Percentiles rank a stretch among this genome's conserved stretches.
Conservation (phyloP, 2,113 vertebrate genomes). For the Epinephelus cyanopodus region DNA sequence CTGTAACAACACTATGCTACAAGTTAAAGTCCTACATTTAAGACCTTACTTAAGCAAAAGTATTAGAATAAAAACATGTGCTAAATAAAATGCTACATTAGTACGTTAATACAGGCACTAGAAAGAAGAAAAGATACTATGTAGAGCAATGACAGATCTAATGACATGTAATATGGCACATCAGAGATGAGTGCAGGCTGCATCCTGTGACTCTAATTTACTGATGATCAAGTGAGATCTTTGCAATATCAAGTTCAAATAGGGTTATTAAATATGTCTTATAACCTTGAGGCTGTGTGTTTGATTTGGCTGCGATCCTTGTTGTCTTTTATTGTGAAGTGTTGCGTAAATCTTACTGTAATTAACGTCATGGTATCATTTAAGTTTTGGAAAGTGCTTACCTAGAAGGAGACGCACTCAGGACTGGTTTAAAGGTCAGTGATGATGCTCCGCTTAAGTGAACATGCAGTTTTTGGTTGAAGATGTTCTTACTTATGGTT, state of each 20-base stretch:
- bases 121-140: too few species aligned
- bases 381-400: neutral
- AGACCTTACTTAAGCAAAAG: too few species aligned
- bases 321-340: neutral
- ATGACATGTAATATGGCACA: neutral
- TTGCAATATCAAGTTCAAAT: neutral
- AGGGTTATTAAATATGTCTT: neutral
- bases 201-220: neutral
- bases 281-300: constrained; percentile 1
- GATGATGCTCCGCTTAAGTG: neutral
- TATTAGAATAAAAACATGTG: too few species aligned
- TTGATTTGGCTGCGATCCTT: neutral
- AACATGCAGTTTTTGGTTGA: neutral
- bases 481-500: neutral
- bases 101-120: too few species aligned
- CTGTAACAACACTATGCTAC: too few species aligned
- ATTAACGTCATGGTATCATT: neutral
- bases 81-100: too few species aligned
- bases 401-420: neutral
- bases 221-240: neutral
- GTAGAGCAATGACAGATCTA: too few species aligned
- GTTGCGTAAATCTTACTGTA: neutral
- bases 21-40: too few species aligned
- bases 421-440: neutral
- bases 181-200: neutral